Conservation (phyloP, 2,113 vertebrate species). For the Ploceus nigricollis region DNA sequence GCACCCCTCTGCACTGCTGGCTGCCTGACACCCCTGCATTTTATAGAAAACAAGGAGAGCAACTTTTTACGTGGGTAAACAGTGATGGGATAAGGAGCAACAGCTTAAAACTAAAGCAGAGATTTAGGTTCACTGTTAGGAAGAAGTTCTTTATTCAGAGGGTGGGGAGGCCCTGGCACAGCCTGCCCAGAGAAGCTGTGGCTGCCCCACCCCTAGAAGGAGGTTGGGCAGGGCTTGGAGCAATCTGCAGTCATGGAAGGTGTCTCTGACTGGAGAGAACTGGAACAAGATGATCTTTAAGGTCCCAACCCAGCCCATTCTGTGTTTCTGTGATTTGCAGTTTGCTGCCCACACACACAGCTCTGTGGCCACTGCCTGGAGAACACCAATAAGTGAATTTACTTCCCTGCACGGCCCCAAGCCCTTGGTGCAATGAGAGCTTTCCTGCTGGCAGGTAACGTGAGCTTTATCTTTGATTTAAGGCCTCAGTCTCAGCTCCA, state of each 20-base stretch:
- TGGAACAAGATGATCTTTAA: not conserved
- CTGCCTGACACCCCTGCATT: not conserved
- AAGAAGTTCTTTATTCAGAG: not conserved
- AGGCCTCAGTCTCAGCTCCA: not conserved
- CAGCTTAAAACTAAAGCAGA: not conserved
- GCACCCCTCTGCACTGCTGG: not conserved
- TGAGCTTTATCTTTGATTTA: not conserved
- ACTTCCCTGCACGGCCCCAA: not conserved
- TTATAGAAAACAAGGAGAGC: not conserved
- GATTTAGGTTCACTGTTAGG: not conserved
- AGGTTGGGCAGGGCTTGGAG: not conserved
- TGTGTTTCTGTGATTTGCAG: not conserved
- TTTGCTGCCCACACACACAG: accelerated
- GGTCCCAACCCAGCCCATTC: not conserved
- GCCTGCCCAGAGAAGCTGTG: not conserved
- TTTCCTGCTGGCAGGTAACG: not conserved
- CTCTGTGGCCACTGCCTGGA: not conserved
- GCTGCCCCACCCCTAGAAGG: not conserved
- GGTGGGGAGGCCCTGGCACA: not conserved
- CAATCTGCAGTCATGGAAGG: accelerated
- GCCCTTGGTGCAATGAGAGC: not conserved
- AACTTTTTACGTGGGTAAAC: not conserved
- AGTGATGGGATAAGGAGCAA: not conserved
- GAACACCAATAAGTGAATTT: not conserved
- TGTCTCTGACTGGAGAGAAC: not conserved